A percentile compares a stretch with the other conserved stretches of the same genome.
phyloP scores from a whole-genome alignment of 2,888 invertebrate genomes.

The Protodeltote pygarga region DNA sequence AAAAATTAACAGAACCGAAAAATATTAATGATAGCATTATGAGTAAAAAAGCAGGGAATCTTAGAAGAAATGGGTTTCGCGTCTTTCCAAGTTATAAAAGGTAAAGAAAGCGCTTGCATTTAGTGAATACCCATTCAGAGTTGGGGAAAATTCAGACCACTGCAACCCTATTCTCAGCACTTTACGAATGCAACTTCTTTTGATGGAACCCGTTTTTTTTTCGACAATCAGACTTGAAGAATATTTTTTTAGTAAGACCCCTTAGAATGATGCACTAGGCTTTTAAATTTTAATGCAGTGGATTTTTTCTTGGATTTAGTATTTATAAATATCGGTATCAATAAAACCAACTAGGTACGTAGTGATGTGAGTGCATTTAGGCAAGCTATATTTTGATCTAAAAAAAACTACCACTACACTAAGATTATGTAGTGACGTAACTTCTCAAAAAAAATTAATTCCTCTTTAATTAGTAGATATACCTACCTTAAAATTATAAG shows the following conservation, averaged over 20 bases:
- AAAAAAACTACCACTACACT: neutral
- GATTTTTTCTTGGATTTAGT: slow-evolving; percentile 25
- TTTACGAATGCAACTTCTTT: slow-evolving; percentile 81
- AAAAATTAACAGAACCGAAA: slow-evolving; percentile 58
- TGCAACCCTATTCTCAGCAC: slow-evolving; percentile 71
- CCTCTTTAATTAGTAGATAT: too few relatives aligned
- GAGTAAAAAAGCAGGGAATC: slow-evolving; percentile 62
- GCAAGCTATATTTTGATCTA: too few relatives aligned
- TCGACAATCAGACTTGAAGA: slow-evolving; percentile 77
- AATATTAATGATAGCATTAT: slow-evolving; percentile 73
- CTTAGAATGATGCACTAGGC: slow-evolving; percentile 50
- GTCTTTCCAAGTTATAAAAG: slow-evolving; percentile 82
- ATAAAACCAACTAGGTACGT: too few relatives aligned
- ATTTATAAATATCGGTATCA: too few relatives aligned
- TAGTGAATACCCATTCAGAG: slow-evolving; percentile 84
- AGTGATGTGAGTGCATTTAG: too few relatives aligned
- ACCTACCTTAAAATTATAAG: too few relatives aligned
- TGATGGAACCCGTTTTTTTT: slow-evolving; percentile 77
- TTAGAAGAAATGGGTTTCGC: slow-evolving; percentile 77
- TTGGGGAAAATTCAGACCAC: slow-evolving; percentile 76
- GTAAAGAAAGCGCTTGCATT: slow-evolving; percentile 79
- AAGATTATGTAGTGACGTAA: too few relatives aligned
- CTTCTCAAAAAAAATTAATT: too few relatives aligned
- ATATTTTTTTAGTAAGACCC: slow-evolving; percentile 57
- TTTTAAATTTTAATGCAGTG: slow-evolving; percentile 45